phyloP scores from a whole-genome alignment of 2,888 invertebrate genomes.

The Cerastis leucographa region DNA sequence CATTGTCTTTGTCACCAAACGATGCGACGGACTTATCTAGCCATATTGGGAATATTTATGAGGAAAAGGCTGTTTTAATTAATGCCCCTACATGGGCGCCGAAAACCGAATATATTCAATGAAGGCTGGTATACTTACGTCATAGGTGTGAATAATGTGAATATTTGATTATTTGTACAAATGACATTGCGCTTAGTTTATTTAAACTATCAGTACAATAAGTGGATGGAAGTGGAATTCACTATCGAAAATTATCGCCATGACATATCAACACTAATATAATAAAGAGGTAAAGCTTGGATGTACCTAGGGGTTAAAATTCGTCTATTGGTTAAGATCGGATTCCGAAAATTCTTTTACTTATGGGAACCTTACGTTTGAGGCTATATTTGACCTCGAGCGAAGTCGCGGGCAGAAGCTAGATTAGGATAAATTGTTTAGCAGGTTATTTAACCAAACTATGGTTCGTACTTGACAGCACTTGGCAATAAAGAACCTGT shows the following conservation, averaged over 20 bases:
- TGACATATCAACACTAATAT: not conserved
- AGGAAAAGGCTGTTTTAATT: conserved; percentile 50
- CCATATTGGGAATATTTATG: conserved; percentile 4
- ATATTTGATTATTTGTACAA: conserved; percentile 41
- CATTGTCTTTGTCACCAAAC: not conserved
- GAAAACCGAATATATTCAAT: conserved; percentile 29
- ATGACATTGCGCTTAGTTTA: conserved; percentile 30
- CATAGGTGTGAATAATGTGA: conserved; percentile 45
- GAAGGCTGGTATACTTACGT: conserved; percentile 28
- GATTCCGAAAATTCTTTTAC: not conserved
- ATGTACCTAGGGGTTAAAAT: not conserved
- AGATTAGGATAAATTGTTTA: not conserved
- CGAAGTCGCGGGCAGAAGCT: not conserved
- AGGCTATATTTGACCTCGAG: not conserved
- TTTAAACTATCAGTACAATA: conserved; percentile 36
- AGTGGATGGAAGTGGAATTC: conserved; percentile 3
- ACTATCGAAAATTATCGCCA: conserved; percentile 6
- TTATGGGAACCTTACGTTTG: not conserved
- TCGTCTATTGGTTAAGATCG: not conserved
- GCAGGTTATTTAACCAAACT: not conserved
- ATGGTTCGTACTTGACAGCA: not conserved
- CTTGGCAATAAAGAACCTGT: not conserved
- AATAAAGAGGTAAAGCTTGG: not conserved
- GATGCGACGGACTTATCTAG: not conserved
- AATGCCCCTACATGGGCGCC: conserved; percentile 15